These are phyloP conservation scores for Pseudomyrmex sp. DNA, from an alignment of 1,140 invertebrate species.

Conservation along the genomic window DNA sequence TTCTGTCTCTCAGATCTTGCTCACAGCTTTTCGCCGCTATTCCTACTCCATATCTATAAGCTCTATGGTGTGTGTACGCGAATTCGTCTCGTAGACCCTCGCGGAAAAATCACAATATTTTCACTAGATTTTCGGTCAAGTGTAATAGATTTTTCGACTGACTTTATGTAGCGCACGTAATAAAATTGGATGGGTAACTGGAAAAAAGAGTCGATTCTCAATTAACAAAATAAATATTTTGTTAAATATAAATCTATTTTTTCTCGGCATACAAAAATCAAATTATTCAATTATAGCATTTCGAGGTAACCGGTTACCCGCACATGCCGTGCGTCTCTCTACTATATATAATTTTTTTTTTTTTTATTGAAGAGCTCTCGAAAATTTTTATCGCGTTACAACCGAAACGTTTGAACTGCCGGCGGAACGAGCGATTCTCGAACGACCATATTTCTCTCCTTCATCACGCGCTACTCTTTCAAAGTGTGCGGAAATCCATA, in stretches of 20 bases:
- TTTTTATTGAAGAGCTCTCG: constrained; percentile 24
- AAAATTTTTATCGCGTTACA: constrained; percentile 17
- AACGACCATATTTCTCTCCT: background rate
- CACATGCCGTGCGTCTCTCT: background rate
- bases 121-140: too few species aligned
- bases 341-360: background rate
- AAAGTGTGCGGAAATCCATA: background rate
- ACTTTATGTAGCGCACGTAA: too few species aligned
- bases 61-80: background rate
- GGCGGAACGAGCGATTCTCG: constrained; percentile 2
- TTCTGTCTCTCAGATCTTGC: too few species aligned
- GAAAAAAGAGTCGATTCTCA: background rate
- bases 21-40: too few species aligned
- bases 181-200: too few species aligned
- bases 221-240: background rate
- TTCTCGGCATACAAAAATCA: background rate
- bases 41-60: too few species aligned
- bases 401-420: background rate
- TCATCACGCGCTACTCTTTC: background rate
- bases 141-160: too few species aligned
- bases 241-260: background rate
- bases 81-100: background rate
- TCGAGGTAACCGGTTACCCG: background rate
- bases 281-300: background rate
- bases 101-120: too few species aligned